Percentiles rank a stretch among this genome's conserved stretches.
Evolutionary conservation across 2,113 vertebrate genomes (phyloP).

Genomic region (Ornithorhynchus anatinus): DNA sequence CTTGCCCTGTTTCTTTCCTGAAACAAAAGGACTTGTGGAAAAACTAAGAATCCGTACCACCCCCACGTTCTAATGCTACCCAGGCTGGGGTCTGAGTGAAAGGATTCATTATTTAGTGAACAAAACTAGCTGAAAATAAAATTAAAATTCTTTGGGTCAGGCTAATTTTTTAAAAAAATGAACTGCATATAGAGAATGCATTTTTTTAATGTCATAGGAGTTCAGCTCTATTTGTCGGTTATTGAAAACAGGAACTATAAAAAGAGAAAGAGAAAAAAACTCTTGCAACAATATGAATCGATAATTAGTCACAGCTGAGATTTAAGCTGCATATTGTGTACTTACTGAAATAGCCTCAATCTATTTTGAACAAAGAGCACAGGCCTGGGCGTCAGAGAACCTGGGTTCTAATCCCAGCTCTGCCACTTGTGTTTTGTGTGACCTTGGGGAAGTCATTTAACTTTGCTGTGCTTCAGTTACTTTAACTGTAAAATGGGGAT

Average conservation of each 20-base stretch:
- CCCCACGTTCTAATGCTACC: neutral
- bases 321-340: neutral
- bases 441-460: too few relatives aligned
- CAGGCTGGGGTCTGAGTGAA: neutral
- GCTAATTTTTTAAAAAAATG: neutral
- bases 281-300: neutral
- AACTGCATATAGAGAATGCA: rapidly evolving
- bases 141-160: neutral
- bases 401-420: too few relatives aligned
- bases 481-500: too few relatives aligned
- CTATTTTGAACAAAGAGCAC: too few relatives aligned
- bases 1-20: neutral
- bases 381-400: too few relatives aligned
- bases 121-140: neutral
- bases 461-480: too few relatives aligned
- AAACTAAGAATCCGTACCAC: neutral
- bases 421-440: too few relatives aligned
- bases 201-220: neutral
- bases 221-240: neutral
- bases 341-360: neutral
- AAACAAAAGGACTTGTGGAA: neutral
- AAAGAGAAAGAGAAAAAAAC: neutral
- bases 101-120: neutral
- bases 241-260: neutral
- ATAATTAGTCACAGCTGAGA: neutral